These are phyloP conservation scores for Acrocyrtus sp. DNA, from an alignment of 2,888 invertebrate species.

Conservation along the genomic window DNA sequence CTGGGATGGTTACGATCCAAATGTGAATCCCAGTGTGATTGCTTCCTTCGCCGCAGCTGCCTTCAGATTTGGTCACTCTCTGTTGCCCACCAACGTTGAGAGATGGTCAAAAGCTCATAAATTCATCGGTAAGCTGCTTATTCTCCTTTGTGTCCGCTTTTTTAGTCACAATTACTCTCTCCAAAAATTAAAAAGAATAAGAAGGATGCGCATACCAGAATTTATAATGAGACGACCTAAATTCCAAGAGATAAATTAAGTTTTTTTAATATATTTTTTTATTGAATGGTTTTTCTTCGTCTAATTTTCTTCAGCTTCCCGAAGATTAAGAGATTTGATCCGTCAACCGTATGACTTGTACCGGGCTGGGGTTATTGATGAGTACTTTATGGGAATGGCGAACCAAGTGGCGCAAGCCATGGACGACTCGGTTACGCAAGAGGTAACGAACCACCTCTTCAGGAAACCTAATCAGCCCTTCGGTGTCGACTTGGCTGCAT, in stretches of 20 bases:
- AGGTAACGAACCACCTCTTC: conserved; percentile 90
- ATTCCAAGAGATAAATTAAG: background rate
- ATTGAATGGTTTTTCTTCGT: conserved; percentile 64
- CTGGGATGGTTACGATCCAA: conserved; percentile 85
- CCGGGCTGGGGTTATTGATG: conserved; percentile 88
- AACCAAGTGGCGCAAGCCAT: conserved; percentile 95
- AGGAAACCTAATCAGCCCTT: conserved; percentile 73
- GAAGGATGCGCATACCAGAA: background rate
- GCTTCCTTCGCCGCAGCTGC: conserved; percentile 93
- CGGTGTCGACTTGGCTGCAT: conserved; percentile 90
- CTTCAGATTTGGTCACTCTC: conserved; percentile 90
- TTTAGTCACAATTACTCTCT: too few relatives aligned
- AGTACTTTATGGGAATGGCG: conserved; percentile 92
- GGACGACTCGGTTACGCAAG: conserved; percentile 89
- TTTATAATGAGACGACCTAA: background rate
- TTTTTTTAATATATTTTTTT: conserved; percentile 36
- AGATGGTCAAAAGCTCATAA: conserved; percentile 96
- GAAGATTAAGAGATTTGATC: conserved; percentile 86
- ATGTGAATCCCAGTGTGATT: conserved; percentile 87
- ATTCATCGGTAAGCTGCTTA: conserved; percentile 78
- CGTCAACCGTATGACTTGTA: conserved; percentile 90
- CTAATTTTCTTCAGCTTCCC: conserved; percentile 76
- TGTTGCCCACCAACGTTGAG: conserved; percentile 89
- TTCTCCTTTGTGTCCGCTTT: too few relatives aligned
- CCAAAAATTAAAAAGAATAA: background rate